phyloP scores from a whole-genome alignment of 2,797 vertebrate species.

The Hafferia zeledoni region DNA sequence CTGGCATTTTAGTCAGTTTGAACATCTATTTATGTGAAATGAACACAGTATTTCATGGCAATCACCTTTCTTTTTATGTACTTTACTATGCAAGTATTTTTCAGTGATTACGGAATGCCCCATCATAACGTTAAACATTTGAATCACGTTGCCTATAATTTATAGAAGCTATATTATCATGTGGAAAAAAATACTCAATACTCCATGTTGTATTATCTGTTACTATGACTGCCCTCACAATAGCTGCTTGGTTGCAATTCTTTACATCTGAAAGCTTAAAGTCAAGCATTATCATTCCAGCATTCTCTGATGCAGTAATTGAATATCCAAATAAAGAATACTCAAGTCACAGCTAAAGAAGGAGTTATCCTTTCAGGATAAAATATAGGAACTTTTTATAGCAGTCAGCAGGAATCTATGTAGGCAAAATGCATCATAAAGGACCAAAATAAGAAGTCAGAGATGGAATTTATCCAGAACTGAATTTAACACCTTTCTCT shows the following conservation, averaged over 20 bases:
- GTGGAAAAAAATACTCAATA: slow-evolving; percentile 22
- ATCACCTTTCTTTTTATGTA: slow-evolving; percentile 51
- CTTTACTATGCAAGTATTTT: neutral
- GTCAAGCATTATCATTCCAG: slow-evolving; percentile 59
- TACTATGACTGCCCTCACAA: slow-evolving; percentile 56
- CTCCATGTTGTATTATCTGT: slow-evolving; percentile 42
- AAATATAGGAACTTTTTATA: slow-evolving; percentile 7
- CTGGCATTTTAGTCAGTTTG: slow-evolving; percentile 14
- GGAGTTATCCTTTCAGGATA: neutral
- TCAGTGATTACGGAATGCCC: slow-evolving; percentile 42
- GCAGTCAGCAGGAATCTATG: neutral
- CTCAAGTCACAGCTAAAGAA: slow-evolving; percentile 44
- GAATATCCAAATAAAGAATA: slow-evolving; percentile 71
- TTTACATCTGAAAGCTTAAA: slow-evolving; percentile 61
- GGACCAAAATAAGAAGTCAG: neutral
- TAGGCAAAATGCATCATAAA: slow-evolving; percentile 3
- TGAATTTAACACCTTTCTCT: neutral
- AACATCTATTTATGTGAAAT: slow-evolving; percentile 27
- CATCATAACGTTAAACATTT: slow-evolving; percentile 55
- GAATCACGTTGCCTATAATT: slow-evolving; percentile 65
- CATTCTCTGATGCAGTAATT: slow-evolving; percentile 43
- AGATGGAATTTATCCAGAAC: neutral
- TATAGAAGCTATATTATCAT: slow-evolving; percentile 53
- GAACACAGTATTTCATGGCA: slow-evolving; percentile 54
- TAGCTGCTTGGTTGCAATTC: slow-evolving; percentile 63